These are phyloP conservation scores for Zonitis immaculata DNA, from an alignment of 2,888 invertebrate genomes.

Conservation along the genomic window DNA sequence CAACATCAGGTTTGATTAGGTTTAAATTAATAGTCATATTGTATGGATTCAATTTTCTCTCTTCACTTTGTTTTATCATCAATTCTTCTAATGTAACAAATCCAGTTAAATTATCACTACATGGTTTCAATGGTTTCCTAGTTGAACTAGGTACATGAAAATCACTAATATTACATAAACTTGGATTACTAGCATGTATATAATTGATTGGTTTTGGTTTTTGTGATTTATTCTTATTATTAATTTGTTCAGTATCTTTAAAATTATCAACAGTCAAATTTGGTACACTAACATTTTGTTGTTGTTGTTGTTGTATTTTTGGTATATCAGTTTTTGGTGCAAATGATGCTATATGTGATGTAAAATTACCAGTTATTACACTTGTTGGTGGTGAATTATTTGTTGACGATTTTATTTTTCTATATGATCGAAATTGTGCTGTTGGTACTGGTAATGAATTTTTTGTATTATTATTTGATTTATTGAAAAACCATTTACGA, in stretches of 20 bases:
- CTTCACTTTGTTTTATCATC: constrained; percentile 74
- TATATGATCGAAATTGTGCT: constrained; percentile 71
- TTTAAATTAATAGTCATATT: constrained; percentile 40
- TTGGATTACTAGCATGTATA: constrained; percentile 68
- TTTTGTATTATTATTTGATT: constrained; percentile 43
- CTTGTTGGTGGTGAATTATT: constrained; percentile 41
- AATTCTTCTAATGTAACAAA: constrained; percentile 74
- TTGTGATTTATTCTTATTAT: constrained; percentile 17
- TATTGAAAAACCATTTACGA: constrained; percentile 62
- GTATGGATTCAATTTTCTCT: constrained; percentile 53
- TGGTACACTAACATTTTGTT: constrained; percentile 42
- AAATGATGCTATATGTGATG: constrained; percentile 46
- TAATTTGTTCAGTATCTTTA: constrained; percentile 4
- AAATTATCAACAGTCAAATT: constrained; percentile 37
- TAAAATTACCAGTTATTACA: constrained; percentile 46
- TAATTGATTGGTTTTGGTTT: constrained; percentile 56
- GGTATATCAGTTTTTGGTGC: constrained; percentile 31
- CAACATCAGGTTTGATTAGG: constrained; percentile 54
- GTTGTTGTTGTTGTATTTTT: no score
- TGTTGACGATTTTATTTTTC: constrained; percentile 55
- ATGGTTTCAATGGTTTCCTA: constrained; percentile 43
- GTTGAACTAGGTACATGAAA: constrained; percentile 34
- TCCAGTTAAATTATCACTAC: constrained; percentile 59
- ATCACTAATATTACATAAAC: constrained; percentile 59
- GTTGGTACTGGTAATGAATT: constrained; percentile 70